Conservation (phyloP, 2,888 invertebrate genomes). For the Lasioglossum malachurum region DNA sequence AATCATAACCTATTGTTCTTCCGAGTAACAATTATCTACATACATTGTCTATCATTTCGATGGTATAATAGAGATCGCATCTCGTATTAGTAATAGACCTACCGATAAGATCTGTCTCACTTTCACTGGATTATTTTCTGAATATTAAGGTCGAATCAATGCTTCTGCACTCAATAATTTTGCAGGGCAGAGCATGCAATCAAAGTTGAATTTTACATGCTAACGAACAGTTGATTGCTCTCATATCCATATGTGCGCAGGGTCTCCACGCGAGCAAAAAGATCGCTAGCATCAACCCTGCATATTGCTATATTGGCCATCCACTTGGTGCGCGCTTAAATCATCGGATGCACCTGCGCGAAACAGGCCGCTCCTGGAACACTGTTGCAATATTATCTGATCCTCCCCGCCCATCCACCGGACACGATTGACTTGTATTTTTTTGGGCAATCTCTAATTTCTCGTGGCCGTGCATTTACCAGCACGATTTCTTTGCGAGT, state of each 20-base stretch:
- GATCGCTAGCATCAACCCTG: neutral
- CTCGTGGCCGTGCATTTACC: neutral
- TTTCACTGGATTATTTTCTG: neutral
- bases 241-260: neutral
- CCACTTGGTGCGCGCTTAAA: neutral
- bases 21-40: no score
- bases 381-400: slow-evolving; percentile 6
- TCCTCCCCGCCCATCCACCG: neutral
- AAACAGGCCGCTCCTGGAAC: neutral
- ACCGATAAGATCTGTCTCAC: neutral
- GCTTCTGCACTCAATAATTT: neutral
- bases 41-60: neutral
- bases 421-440: neutral
- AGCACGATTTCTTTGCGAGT: slow-evolving; percentile 33
- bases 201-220: neutral
- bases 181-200: neutral
- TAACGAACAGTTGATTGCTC: neutral
- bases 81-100: neutral
- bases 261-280: neutral
- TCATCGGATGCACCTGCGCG: slow-evolving; percentile 13
- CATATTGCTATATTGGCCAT: neutral
- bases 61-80: neutral
- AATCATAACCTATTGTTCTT: no score
- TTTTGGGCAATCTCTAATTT: neutral
- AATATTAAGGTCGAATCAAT: neutral